Base-by-base conservation (phyloP, 2,113 vertebrate genomes). In the Cacatua alba region DNA sequence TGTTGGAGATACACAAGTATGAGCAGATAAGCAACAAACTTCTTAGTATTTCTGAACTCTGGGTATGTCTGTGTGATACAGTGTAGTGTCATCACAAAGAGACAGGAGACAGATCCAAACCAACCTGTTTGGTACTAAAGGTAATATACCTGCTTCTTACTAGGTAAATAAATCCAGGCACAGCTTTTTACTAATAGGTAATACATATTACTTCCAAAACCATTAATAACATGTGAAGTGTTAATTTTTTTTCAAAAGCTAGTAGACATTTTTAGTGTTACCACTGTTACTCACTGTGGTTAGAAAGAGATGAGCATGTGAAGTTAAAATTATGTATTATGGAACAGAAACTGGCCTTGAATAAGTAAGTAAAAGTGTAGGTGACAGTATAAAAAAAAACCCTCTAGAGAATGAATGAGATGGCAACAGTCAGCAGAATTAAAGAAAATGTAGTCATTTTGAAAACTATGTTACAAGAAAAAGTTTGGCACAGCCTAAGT, bases 401-500 rank as follows among this genome's bases (percentile, higher is more conserved):
- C 16, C 9, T 23, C n/a, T n/a, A 55, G 82, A 76, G 62, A 90
- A 90, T 72, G 33, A 95, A 82, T 35, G 76, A 94, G 88, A 90
- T 76, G 35, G 59, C 55, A 81, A 70, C 35, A 67, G 41, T 57
- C 86, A 88, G 68, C 72, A 95, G 80, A 91, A 89, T 78, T 83
- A 70, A 53, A 83, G 72, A 91, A 88, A 92, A 88, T 2, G 19
- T 2, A 81, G 81, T 89, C 2, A 86, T 86, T 91, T 86, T 86
- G 92, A 91, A 96, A 96, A 76, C 37, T 35, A 87, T 52, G 43
- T 90, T 82, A 71, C n/a, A 82, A 81, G 83, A 67, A 88, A 31
- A 70, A 35, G 57, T 87, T 79, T 8, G 75, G 52, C 35, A n/a
- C 21, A 35, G 55, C 52, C 41, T 67, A 75, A 23, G 23, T 76